Percentiles rank a stretch among this genome's conserved stretches.
Conservation (phyloP, 1,140 invertebrate genomes). For the Notospermus geniculatus region DNA sequence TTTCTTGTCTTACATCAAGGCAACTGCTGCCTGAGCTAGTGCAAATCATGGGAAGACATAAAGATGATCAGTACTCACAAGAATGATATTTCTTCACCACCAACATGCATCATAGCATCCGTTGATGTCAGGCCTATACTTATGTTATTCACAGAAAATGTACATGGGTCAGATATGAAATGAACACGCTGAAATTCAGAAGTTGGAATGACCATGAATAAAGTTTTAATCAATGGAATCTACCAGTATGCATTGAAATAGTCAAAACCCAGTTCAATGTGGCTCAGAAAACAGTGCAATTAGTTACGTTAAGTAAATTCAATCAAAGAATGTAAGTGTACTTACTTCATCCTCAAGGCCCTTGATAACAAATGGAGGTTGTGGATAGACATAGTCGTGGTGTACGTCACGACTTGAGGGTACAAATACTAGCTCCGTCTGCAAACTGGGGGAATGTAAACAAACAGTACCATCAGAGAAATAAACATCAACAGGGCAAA, state of each 20-base stretch:
- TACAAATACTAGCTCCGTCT: slow-evolving; percentile 71
- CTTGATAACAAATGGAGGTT: slow-evolving; percentile 61
- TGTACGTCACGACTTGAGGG: slow-evolving; percentile 75
- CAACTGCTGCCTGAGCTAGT: too few relatives aligned
- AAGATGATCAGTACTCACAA: slow-evolving; percentile 61
- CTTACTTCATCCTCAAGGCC: slow-evolving; percentile 16
- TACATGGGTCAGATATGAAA: slow-evolving; percentile 73
- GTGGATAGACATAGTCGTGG: slow-evolving; percentile 77
- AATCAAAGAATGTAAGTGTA: too few relatives aligned
- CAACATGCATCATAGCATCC: slow-evolving; percentile 77
- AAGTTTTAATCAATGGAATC: too few relatives aligned
- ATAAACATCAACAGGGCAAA: too few relatives aligned
- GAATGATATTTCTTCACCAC: slow-evolving; percentile 70
- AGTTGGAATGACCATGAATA: too few relatives aligned
- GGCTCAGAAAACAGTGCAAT: too few relatives aligned
- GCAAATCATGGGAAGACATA: not conserved
- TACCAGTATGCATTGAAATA: too few relatives aligned
- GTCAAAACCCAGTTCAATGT: too few relatives aligned
- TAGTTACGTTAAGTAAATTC: too few relatives aligned
- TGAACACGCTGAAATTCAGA: slow-evolving; percentile 31
- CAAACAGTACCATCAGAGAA: too few relatives aligned
- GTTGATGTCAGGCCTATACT: slow-evolving; percentile 75
- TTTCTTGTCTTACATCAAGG: too few relatives aligned
- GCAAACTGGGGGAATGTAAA: too few relatives aligned
- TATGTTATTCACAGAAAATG: slow-evolving; percentile 73